Base-by-base conservation (phyloP, 2,113 vertebrate species). In the Anhinga anhinga region DNA sequence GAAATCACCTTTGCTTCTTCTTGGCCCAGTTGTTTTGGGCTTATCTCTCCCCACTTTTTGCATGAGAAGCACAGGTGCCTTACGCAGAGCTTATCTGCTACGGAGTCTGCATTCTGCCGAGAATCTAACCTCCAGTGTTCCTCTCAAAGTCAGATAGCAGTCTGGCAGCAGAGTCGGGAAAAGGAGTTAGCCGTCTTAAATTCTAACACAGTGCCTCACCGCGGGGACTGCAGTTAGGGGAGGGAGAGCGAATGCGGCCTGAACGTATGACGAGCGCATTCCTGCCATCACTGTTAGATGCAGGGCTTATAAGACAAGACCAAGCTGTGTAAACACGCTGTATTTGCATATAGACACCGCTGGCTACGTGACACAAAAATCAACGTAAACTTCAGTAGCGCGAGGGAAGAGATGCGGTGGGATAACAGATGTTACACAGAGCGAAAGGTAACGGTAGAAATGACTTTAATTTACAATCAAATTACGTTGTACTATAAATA, bases 191-290 rank as follows among this genome's bases (percentile, higher is more conserved):
- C 32, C 18, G 18, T n/a, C 27, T 21, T 29, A 34, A 66, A 38
- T 49, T 21, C 23, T 5, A 22, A 12, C 6, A 3, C 38, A 21
- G 47, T 21, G 69, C n/a, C 69, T 27, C 21, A 6, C 23, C 3
- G 50, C 25, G 8, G 27, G 47, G 47, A 9, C 9, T 20, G 50
- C 27, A 22, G 14, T 9, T 22, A 32, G 58, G 11, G 34, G 32
- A 53, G 49, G 47, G 49, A 47, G 52, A 9, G 42, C 3, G n/a
- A 38, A 3, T 1, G 5, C 2, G 50, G 22, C 22, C 38, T 7
- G 34, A 27, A 14, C 0, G 14, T 20, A 27, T 1, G 27, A 18
- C 3, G 11, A 29, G 47, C 14, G 70, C 22, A 2, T 26, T 34
- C 40, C 47, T n/a, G 42, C 52, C 45, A 3, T 19, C 5, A 2